Evolutionary conservation across 2,113 vertebrate species (phyloP), one percentile per base, ranked within the genome.

Genomic region (Podiceps cristatus): DNA sequence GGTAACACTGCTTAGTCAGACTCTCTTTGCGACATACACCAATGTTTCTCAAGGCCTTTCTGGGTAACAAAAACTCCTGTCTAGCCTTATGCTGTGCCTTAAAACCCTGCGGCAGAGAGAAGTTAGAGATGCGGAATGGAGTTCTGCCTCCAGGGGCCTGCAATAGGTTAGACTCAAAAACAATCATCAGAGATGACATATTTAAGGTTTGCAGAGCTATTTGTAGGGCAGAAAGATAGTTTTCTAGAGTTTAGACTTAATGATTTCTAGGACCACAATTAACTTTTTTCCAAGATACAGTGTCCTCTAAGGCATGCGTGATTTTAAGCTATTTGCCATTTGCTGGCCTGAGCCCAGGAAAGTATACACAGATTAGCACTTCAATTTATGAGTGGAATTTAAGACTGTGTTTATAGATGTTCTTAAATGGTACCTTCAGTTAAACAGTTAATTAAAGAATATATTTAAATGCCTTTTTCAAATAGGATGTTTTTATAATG

Each of bases 11-110:
- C 93, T 99, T 52, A 96, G 97, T 55, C 97, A 98, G 89, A 98
- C 98, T 16, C 96, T 99, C 59, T 96, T 98, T 28, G 98, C 96
- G 5, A 93, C 97, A 9, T 98, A 98, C 60, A 96, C 93, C 17
- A 98, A 98, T 7, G 84, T 99, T 68, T 99, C 98, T 10, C 95
- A 98, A 24, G 98, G 98, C 31, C 98, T 99, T 63, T 99, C 99
- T 55, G 98, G 98, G 86, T 96, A 98, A 73, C 98, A 98, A 87
- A 98, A 99, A 88, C 97, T 98, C 55, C 98, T 99, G 91, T 99
- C 98, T 96, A 99, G 98, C 97, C 99, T 99, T 94, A 97, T 98
- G 98, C 95, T 99, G 50, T 99, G 98, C 29, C 52, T 98, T 53
- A 98, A 99, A 91, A 98, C 98, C 92, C 97, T 99, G 98, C 93